Evolutionary conservation across 1,140 invertebrate genomes (phyloP), one percentile per base, ranked within the genome.

Genomic region (Riptortus pedestris): DNA sequence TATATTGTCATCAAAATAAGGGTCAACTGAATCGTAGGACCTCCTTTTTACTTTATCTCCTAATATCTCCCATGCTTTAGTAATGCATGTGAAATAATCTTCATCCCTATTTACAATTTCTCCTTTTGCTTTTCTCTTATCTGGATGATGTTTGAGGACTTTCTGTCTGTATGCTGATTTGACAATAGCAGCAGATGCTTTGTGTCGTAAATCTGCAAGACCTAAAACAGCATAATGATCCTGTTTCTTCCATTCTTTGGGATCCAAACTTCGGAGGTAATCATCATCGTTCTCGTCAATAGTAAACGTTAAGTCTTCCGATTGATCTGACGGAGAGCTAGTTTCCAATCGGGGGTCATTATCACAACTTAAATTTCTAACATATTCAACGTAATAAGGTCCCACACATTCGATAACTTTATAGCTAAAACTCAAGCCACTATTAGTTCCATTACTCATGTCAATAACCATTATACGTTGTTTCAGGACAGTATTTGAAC

Each of bases 41-140:
- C 87, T 79, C 67, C 95, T 80, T 71, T 89, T 93, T 4, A 80
- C 73, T 14, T 86, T 80, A 70, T 85, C 91, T 0, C 93, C 90
- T 65, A 94, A 78, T 28, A 85, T 91, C 78, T 96, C 93, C 81
- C 89, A 93, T 16, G 95, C 95, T 80, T 93, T 93, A n/a, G 95
- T 98, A 71, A 99, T 98, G 74, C 95, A 98, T 0, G 94, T 93
- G 74, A 98, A 99, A 77, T 98, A 98, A 78, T 98, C 95, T 72
- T 94, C 88, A 68, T 93, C 91, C 1, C 83, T 79, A 66, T 84
- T 81, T 12, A 94, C 81, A 69, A 90, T 84, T 74, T 93, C 91
- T 47, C 92, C 88, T 75, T 84, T 79, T 60, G 85, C 88, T 80
- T 92, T 88, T 64, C 95, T 81, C 75, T 99, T 99, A 75, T 99